Conservation (phyloP, 1,140 invertebrate genomes). For the Heliconius himera region DNA sequence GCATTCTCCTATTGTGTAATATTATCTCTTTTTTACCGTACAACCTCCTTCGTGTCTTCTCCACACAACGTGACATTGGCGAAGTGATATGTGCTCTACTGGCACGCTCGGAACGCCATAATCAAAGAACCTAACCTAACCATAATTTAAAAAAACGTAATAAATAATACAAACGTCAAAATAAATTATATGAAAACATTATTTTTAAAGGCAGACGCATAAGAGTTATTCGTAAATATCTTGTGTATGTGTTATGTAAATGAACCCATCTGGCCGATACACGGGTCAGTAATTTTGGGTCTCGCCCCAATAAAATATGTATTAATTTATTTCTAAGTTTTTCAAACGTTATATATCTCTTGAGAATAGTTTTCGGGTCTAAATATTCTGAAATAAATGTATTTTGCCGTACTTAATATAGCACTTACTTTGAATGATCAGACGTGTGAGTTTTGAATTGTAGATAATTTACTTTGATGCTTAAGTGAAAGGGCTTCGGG, state of each 20-base stretch:
- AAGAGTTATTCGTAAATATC: neutral
- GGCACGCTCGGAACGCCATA: no score
- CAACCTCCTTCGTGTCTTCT: no score
- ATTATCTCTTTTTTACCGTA: no score
- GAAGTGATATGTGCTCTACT: no score
- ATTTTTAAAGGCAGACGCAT: neutral
- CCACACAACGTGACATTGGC: no score
- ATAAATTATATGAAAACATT: neutral
- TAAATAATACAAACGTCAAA: neutral
- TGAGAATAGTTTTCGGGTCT: constrained; percentile 1
- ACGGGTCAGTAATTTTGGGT: constrained; percentile 26
- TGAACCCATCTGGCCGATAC: constrained; percentile 15
- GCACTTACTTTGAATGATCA: constrained; percentile 1
- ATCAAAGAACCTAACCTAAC: no score
- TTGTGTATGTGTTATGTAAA: constrained; percentile 15
- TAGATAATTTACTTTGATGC: neutral
- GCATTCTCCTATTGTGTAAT: no score
- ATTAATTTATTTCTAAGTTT: constrained; percentile 26
- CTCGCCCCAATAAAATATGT: constrained; percentile 22
- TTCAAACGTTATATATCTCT: constrained; percentile 18
- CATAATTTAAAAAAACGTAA: neutral
- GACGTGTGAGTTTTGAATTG: neutral
- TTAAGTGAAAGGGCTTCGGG: neutral
- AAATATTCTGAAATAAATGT: constrained; percentile 17
- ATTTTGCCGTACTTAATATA: constrained; percentile 3